Evolutionary conservation across 2,113 vertebrate genomes (phyloP), one percentile per base, ranked within the genome.

Genomic region (Cichladusa arquata): DNA sequence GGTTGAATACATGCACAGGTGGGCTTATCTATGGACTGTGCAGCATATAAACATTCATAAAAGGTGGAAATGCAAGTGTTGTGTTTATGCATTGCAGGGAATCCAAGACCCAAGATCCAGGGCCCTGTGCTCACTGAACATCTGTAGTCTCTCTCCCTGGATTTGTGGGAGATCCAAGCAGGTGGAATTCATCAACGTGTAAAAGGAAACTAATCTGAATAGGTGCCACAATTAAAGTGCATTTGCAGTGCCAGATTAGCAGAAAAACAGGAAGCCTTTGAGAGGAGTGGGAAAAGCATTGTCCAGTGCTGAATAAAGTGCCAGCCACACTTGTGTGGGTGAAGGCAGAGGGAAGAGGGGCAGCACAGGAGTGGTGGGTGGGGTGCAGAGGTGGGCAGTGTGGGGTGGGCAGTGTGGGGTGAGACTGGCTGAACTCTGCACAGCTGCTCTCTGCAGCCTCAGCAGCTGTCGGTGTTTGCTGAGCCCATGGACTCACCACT

Each of bases 181-280:
- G 95, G 94, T 95, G 93, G 79, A 85, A 90, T 90, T 90, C 74
- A 77, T 92, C 90, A 73, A 3, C 76, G 70, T 72, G 73, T 69
- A 79, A 65, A 85, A 92, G 91, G 91, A 96, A 96, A 70, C 54
- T 44, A 34, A 86, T 87, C 73, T 95, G 91, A 95, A 96, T 95
- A 92, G 91, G 67, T 95, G 78, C 94, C 90, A 54, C 92, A 86
- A 86, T 85, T 85, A 80, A 96, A 95, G 96, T 40, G 62, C 58
- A 69, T 86, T 93, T 90, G 66, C 86, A 83, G 86, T 92, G 93
- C 73, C 92, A 95, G 92, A 94, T 81, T 73, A 88, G 64, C 51
- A 90, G 91, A 86, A 97, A 95, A 97, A 92, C 92, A 94, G 89
- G 92, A 97, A 94, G 72, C 36, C 88, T 96, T 93, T 79, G 45